Base-by-base conservation (phyloP, 2,113 vertebrate species). In the Actenoides hombroni region DNA sequence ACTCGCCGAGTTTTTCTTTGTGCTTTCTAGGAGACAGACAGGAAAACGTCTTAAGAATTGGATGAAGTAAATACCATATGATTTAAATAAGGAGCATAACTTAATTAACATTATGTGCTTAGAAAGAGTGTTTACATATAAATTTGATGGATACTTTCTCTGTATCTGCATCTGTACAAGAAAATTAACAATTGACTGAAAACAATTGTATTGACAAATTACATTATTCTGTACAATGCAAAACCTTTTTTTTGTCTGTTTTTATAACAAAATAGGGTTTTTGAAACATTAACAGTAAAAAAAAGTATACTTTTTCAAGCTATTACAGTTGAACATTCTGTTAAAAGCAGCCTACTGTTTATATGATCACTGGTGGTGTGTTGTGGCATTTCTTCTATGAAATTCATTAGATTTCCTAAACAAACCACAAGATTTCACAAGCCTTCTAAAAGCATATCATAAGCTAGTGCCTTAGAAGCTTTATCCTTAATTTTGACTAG, bases 141-240 rank as follows among this genome's bases (percentile, higher is more conserved):
- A 93, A 95, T 94, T 96, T 90, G 83, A 82, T 94, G 48, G 46
- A 86, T 69, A 21, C 9, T 88, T 86, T 93, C 51, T 35, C 77
- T 91, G 40, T 95, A 94, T 94, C 83, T 56, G 57, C 67, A 86
- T 93, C 79, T 64, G 60, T 42, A 60, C 33, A 48, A 40, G 35
- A 75, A 98, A 96, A 96, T 90, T 91, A 96, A 91, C 71, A 90
- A 71, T 59, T 94, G 76, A 94, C 74, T 91, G 70, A 96, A 75
- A 21, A 73, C 37, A 63, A 84, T 92, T 97, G 81, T 87, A 91
- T 78, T 94, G 78, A 89, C 69, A 60, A 85, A 83, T 56, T 71
- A 67, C 17, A 11, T 91, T 95, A 80, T 57, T 95, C 60, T 60
- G 49, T 54, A 92, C 31, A 71, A 79, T n/a, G 8, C 20, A 82